Base-by-base conservation (phyloP, 1,140 invertebrate species). In the Drosophila willistoni region DNA sequence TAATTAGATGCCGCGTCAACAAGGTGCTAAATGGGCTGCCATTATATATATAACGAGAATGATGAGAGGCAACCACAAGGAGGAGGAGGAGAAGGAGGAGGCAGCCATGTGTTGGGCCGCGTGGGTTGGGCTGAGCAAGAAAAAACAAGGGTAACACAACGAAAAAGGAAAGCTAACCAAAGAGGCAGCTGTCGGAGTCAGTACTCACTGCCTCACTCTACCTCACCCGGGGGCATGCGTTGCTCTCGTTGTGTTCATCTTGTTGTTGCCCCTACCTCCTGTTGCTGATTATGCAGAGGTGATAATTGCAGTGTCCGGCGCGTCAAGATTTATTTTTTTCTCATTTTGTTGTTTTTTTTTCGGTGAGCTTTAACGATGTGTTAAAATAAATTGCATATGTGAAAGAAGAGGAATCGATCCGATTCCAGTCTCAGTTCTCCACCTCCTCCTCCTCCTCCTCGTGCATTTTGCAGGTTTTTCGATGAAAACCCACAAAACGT, bases 1-100 rank as follows among this genome's bases (percentile, higher is more conserved):
- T 89, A 89, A 89, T 89, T 89, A 89, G 84, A 89, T 90, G 85
- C 85, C 85, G 84, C 84, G 85, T 89, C 84, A 89, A 90, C 84
- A 89, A 89, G 84, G 84, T 89, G 84, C 85, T 89, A 89, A 89
- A 89, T 89, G 84, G 77, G 41, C 73, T 84, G 80, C 74, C 77
- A 89, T 89, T 89, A 89, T 65, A 13, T 39, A 39, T 14, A 47
- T 17, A 17, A 17, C 14, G 14, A 17, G 44, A 7, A 9, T 3
- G 14, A 3, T 19, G 44, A 19, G 12, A 41, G 29, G 6, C 29
- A 29, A 29, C 29, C 29, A 29, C 29, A 10, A 33, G 7, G 13
- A 2, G 19, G 62, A 34, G 12, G 34, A 19, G 36, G 34, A 17
- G 19, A 19, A 1, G 12, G 13, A 56, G 72, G 19, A 19, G 65